phyloP scores from a whole-genome alignment of 1,140 invertebrate genomes.

The Drosophila orena region DNA sequence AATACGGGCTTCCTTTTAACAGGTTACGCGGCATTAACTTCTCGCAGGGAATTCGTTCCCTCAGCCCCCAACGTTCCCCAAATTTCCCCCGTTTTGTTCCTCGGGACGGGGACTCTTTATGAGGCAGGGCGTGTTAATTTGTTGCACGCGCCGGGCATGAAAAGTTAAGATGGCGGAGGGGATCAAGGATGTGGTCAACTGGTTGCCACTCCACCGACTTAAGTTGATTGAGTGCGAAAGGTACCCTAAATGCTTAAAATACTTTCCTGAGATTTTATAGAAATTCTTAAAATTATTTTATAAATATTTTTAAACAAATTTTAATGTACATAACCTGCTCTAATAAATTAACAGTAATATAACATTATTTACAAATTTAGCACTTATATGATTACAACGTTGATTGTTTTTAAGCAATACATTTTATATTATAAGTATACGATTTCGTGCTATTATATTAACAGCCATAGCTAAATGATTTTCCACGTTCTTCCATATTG shows the following conservation, averaged over 20 bases:
- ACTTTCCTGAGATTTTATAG: not conserved
- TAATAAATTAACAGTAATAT: too few species aligned
- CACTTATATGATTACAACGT: too few species aligned
- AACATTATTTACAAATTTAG: too few species aligned
- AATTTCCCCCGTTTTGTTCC: slow-evolving; percentile 3
- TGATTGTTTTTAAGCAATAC: too few species aligned
- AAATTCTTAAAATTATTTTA: not conserved
- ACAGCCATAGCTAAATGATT: too few species aligned
- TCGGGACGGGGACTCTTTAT: slow-evolving; percentile 40
- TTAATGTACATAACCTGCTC: too few species aligned
- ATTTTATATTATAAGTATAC: too few species aligned
- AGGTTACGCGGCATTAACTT: slow-evolving; percentile 51
- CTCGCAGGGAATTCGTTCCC: slow-evolving; percentile 9
- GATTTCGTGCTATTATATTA: too few species aligned
- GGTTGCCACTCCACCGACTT: slow-evolving; percentile 22
- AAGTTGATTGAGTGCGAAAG: not conserved
- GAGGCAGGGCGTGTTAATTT: slow-evolving; percentile 60
- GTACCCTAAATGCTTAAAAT: not conserved
- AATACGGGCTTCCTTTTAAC: slow-evolving; percentile 32
- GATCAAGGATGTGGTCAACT: slow-evolving; percentile 36
- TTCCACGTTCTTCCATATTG: not conserved
- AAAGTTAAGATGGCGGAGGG: not conserved
- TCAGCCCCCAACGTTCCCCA: not conserved
- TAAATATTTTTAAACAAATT: too few species aligned
- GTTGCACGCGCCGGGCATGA: slow-evolving; percentile 51